Percentiles rank a stretch among this genome's conserved stretches.
phyloP scores from a whole-genome alignment of 2,113 vertebrate genomes.

The Proteles cristata region DNA sequence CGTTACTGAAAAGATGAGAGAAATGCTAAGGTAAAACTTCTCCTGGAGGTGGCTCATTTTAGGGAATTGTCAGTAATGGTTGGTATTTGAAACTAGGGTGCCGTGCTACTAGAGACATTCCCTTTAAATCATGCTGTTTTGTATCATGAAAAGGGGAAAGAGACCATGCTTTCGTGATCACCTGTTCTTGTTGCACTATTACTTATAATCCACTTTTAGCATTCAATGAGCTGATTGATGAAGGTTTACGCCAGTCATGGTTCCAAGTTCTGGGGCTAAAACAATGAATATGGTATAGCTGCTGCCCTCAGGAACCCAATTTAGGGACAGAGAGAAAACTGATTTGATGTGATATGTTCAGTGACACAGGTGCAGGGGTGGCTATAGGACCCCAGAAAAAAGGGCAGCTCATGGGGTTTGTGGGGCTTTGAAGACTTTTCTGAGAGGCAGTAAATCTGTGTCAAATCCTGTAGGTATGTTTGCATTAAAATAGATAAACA shows the following conservation, averaged over 20 bases:
- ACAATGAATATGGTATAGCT: neutral
- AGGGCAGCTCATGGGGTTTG: neutral
- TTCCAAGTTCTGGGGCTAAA: neutral
- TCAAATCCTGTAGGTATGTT: neutral
- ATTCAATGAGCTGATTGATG: neutral
- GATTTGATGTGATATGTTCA: neutral
- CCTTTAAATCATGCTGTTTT: neutral
- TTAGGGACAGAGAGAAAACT: neutral
- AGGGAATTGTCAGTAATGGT: neutral
- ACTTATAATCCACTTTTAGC: neutral
- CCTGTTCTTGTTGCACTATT: neutral
- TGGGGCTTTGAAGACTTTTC: neutral
- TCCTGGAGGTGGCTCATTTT: neutral
- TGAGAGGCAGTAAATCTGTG: neutral
- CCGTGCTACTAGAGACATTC: neutral
- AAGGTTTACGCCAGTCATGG: neutral
- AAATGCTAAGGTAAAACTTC: neutral
- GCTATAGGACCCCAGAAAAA: neutral
- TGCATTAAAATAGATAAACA: neutral
- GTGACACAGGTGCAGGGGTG: neutral
- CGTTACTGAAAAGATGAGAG: neutral
- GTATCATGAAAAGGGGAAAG: neutral
- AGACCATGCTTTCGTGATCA: neutral
- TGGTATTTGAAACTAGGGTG: neutral
- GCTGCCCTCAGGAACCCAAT: neutral